Evolutionary conservation across 2,888 invertebrate genomes (phyloP).

Genomic region (Acanthococcus lagerstroemiae): DNA sequence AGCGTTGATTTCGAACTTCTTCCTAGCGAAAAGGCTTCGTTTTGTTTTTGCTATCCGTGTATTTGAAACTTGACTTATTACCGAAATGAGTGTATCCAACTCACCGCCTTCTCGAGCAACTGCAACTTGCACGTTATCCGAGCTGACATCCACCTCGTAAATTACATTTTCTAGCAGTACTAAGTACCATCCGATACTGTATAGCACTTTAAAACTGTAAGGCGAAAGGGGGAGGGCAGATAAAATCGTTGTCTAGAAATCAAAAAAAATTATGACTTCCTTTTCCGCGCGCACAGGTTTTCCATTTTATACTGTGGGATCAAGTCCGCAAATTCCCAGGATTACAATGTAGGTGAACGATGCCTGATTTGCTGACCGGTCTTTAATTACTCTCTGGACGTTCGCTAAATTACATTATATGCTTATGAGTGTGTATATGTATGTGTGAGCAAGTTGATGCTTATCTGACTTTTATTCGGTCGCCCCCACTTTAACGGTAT

Average conservation of each 20-base stretch:
- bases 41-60: no score
- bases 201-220: background rate
- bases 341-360: constrained; percentile 6
- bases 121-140: no score
- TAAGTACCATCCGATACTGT: background rate
- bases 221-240: background rate
- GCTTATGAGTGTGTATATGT: background rate
- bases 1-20: no score
- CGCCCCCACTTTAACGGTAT: constrained; percentile 19
- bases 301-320: constrained; percentile 16
- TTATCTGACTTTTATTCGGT: background rate
- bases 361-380: constrained; percentile 11
- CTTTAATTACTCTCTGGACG: constrained; percentile 18
- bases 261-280: constrained; percentile 27
- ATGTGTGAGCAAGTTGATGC: background rate
- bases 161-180: background rate
- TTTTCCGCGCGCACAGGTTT: constrained; percentile 21
- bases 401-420: background rate
- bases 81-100: no score
- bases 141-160: background rate
- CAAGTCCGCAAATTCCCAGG: constrained; percentile 12
- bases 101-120: background rate
- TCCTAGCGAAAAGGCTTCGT: no score
- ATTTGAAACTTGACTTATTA: no score
- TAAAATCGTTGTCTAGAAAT: constrained; percentile 10